Evolutionary conservation across 2,797 vertebrate species (phyloP).

Genomic region (Aldrovandia affinis): DNA sequence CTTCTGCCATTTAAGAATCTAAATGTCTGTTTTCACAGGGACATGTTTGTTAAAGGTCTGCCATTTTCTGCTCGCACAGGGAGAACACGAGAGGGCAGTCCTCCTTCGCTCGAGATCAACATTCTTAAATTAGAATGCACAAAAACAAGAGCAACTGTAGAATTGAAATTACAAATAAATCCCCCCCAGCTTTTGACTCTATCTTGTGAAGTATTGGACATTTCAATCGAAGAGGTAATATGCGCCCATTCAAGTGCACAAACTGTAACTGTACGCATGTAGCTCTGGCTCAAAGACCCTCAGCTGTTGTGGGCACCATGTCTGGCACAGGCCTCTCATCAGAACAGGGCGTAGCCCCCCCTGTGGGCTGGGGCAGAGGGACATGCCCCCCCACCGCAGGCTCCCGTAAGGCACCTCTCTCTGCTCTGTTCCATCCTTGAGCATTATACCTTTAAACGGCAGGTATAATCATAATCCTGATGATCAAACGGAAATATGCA

Average conservation of each 20-base stretch:
- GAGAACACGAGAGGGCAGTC: too few relatives aligned
- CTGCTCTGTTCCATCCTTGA: neutral
- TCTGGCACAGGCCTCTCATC: neutral
- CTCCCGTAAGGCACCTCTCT: neutral
- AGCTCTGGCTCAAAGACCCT: neutral
- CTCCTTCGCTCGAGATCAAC: too few relatives aligned
- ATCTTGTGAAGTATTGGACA: too few relatives aligned
- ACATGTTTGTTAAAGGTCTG: too few relatives aligned
- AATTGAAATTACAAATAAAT: too few relatives aligned
- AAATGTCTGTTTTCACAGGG: too few relatives aligned
- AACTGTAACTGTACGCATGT: neutral
- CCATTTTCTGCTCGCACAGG: too few relatives aligned
- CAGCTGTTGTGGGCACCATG: neutral
- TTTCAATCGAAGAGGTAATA: too few relatives aligned
- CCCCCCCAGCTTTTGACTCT: too few relatives aligned
- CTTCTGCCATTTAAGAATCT: too few relatives aligned
- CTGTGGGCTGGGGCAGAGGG: neutral
- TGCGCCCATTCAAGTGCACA: neutral
- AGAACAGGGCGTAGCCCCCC: neutral
- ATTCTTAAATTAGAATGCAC: too few relatives aligned
- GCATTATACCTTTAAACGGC: neutral
- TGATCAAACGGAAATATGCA: neutral
- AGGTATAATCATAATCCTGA: neutral
- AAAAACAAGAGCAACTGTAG: too few relatives aligned
- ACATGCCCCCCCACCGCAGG: neutral